Percentiles rank a stretch among this genome's conserved stretches.
Evolutionary conservation across 1,140 invertebrate species (phyloP).

Genomic region (Eulimnadia texana): DNA sequence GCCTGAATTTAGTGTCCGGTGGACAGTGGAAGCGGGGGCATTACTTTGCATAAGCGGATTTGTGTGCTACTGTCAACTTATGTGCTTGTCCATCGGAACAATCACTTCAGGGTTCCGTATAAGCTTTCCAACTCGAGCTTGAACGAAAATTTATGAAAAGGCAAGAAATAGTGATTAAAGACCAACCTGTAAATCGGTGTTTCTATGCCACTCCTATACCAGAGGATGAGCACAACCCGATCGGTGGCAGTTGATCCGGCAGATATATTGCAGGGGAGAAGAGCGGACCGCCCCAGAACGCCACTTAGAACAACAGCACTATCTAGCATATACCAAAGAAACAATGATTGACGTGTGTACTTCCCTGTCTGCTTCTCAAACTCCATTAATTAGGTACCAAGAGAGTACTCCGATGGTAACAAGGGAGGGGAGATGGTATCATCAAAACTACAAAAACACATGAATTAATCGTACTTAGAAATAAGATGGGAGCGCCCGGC

Average conservation of each 20-base stretch:
- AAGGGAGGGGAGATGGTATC: too few relatives aligned
- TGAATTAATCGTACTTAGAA: too few relatives aligned
- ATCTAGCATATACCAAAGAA: constrained; percentile 29
- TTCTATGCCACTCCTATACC: constrained; percentile 61
- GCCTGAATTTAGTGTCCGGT: too few relatives aligned
- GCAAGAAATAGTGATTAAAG: too few relatives aligned
- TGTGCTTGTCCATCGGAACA: neutral
- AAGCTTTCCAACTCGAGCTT: neutral
- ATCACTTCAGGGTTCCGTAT: neutral
- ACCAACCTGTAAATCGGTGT: constrained; percentile 66
- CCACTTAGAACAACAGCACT: constrained; percentile 48
- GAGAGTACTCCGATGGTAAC: too few relatives aligned
- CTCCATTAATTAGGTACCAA: neutral
- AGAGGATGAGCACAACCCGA: constrained; percentile 63
- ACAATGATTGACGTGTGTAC: constrained; percentile 15
- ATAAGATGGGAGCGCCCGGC: too few relatives aligned
- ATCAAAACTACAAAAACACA: too few relatives aligned
- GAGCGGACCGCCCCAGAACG: constrained; percentile 53
- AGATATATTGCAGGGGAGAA: constrained; percentile 52
- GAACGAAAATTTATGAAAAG: too few relatives aligned
- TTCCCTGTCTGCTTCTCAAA: neutral
- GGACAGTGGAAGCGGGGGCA: too few relatives aligned
- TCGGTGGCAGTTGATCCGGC: constrained; percentile 57
- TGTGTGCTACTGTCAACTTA: neutral
- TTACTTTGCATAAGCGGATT: constrained; percentile 7